Percentiles rank a stretch among this genome's conserved stretches.
Conservation (phyloP, 1,140 invertebrate genomes). For the Drosophila erecta region DNA sequence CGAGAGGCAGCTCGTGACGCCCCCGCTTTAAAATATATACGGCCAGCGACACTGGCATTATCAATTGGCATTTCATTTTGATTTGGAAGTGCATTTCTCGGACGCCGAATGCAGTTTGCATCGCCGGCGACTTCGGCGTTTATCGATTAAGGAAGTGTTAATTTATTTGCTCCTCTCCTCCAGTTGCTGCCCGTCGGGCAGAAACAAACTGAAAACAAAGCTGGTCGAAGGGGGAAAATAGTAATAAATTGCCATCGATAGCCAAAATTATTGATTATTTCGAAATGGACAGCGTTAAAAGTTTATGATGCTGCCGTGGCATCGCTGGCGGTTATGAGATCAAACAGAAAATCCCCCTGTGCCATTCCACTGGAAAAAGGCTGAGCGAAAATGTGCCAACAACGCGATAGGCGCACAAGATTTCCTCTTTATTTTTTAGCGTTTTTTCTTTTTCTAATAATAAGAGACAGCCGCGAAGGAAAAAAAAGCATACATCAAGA, state of each 20-base stretch:
- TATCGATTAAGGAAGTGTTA: slow-evolving; percentile 83
- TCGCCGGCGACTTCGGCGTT: slow-evolving; percentile 40
- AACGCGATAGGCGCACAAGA: slow-evolving; percentile 75
- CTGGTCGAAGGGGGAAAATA: slow-evolving; percentile 27
- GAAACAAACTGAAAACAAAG: slow-evolving; percentile 37
- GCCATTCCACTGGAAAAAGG: slow-evolving; percentile 6
- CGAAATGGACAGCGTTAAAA: slow-evolving; percentile 81
- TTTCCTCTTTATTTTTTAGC: slow-evolving; percentile 72
- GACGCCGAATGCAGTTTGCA: background rate
- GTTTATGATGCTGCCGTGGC: slow-evolving; percentile 67
- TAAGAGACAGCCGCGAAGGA: slow-evolving; percentile 47
- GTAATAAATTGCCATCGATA: slow-evolving; percentile 82
- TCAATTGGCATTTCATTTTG: slow-evolving; percentile 52
- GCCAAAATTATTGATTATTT: slow-evolving; percentile 83
- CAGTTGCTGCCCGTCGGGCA: slow-evolving; percentile 15
- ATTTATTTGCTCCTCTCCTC: slow-evolving; percentile 72
- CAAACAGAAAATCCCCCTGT: slow-evolving; percentile 60
- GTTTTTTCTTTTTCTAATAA: slow-evolving; percentile 67
- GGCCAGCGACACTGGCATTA: slow-evolving; percentile 41
- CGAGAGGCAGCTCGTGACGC: slow-evolving; percentile 56
- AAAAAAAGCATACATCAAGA: slow-evolving; percentile 78
- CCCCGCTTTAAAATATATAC: slow-evolving; percentile 13
- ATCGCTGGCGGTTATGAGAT: slow-evolving; percentile 82
- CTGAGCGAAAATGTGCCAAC: slow-evolving; percentile 78
- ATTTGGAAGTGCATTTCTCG: slow-evolving; percentile 43